Evolutionary conservation across 2,113 vertebrate genomes (phyloP).

Genomic region (Sinosuthora webbiana): DNA sequence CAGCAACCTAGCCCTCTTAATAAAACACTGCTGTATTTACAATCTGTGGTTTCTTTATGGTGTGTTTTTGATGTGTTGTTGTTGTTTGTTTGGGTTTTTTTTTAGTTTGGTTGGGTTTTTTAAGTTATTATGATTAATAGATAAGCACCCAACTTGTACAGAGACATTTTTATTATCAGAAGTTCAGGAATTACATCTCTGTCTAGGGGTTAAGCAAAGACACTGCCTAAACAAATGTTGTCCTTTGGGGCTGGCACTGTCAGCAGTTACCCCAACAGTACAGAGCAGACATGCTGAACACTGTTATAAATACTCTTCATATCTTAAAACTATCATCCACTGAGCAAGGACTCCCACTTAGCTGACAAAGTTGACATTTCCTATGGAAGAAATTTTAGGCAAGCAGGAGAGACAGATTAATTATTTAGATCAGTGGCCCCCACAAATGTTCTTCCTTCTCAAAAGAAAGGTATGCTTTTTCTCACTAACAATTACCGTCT

Average conservation of each 20-base stretch:
- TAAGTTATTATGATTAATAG: background rate
- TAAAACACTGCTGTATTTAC: background rate
- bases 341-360: background rate
- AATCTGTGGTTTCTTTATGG: background rate
- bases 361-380: background rate
- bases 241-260: background rate
- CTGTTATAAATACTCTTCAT: background rate
- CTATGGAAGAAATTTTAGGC: background rate
- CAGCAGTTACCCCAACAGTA: background rate
- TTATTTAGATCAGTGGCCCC: background rate
- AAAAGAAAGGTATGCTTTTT: background rate
- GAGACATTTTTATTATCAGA: background rate
- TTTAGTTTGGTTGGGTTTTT: background rate
- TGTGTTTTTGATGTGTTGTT: accelerated
- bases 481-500: background rate
- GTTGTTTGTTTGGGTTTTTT: background rate
- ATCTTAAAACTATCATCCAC: background rate
- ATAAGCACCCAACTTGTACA: background rate
- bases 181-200: background rate
- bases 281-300: background rate
- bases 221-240: background rate
- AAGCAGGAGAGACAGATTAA: background rate
- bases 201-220: background rate
- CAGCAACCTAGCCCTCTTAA: background rate
- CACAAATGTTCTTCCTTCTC: background rate